These are phyloP conservation scores for Leptocoma aspasia DNA, from an alignment of 2,113 vertebrate genomes.

Conservation along the genomic window DNA sequence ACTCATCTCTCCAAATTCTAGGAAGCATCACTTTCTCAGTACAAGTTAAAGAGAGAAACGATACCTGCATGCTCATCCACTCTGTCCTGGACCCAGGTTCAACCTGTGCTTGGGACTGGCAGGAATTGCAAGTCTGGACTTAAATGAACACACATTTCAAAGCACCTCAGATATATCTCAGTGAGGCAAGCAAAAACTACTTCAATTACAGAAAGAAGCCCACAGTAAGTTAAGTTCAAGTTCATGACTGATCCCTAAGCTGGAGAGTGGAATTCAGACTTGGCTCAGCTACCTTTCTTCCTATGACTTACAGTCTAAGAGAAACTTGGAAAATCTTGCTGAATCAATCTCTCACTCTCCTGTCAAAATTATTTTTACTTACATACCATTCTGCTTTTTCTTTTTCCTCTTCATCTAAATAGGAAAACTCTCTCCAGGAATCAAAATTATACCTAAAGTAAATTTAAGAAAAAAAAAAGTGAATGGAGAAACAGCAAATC, in stretches of 20 bases:
- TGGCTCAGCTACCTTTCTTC: neutral
- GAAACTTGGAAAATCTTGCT: neutral
- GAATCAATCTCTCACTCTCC: neutral
- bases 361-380: conserved; percentile 15
- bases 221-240: neutral
- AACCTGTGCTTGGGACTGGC: neutral
- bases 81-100: neutral
- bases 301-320: neutral
- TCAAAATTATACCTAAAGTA: conserved; percentile 93
- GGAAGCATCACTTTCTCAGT: neutral
- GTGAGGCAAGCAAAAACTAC: neutral
- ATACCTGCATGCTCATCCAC: neutral
- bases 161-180: neutral
- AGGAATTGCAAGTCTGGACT: neutral
- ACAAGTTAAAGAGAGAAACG: neutral
- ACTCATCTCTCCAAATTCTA: neutral
- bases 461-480: neutral
- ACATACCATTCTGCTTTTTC: conserved; percentile 98
- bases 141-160: neutral
- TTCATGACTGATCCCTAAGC: neutral
- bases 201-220: neutral
- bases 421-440: conserved; percentile 99
- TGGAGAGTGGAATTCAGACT: neutral
- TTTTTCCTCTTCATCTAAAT: conserved; percentile 98
- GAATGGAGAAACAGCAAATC: neutral